Base-by-base conservation (phyloP, 1,140 invertebrate species). In the Tribolium castaneum region DNA sequence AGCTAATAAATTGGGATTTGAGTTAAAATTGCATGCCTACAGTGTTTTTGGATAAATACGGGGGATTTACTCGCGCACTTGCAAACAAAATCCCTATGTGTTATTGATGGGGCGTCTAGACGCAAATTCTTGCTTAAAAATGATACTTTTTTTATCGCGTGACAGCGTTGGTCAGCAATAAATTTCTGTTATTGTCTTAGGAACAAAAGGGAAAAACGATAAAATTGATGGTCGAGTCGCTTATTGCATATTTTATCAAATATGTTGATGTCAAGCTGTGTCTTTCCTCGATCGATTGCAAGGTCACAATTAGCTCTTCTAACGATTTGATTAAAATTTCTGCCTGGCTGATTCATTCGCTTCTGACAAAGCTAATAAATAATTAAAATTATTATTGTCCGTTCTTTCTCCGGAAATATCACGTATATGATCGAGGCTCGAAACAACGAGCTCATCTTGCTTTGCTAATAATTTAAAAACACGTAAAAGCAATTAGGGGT, bases 401-500 rank as follows among this genome's bases (percentile, higher is more conserved):
- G 10, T 14, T 12, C 4, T 59, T 59, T 59, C n/a, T 25, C 54
- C 5, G 22, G 19, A 14, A 25, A 22, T 19, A 59, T 9, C 54
- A 59, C 6, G 19, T n/a, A 52, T n/a, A 52, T 52, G 16, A 59
- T 59, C 22, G 54, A 19, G 14, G 14, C 16, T 13, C 54, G 19
- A 22, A 14, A 59, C 54, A 59, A 59, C 54, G 9, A 59, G 54
- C 19, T 59, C 54, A 59, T 59, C 54, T 59, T 59, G 54, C 13
- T 59, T 59, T n/a, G 19, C 4, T 59, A 59, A 59, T 59, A 22
- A 59, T 59, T 59, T 59, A 59, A 59, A 59, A 59, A 59, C 54
- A 59, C 54, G 54, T 59, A 30, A 59, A 59, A 59, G 54, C 54
- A 59, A 59, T 59, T 59, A 59, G 54, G 54, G 54, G 54, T 45